Conservation (phyloP, 2,797 vertebrate species). For the Astyanax mexicanus region DNA sequence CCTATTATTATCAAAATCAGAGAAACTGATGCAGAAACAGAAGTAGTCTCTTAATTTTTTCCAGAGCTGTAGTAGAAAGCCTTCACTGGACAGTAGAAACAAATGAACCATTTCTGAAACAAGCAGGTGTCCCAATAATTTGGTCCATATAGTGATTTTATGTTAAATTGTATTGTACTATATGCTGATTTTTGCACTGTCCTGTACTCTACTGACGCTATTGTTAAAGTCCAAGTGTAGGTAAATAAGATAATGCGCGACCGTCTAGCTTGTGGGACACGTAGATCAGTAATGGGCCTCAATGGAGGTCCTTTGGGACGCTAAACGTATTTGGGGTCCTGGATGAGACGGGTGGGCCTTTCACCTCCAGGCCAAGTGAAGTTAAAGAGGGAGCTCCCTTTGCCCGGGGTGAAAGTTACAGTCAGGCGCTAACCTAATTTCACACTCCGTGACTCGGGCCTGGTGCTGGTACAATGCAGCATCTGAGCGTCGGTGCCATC, state of each 20-base stretch:
- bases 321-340: constrained; percentile 76
- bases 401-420: constrained; percentile 74
- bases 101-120: too few species aligned
- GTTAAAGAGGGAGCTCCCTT: constrained; percentile 69
- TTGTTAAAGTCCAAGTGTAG: background rate
- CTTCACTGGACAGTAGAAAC: too few species aligned
- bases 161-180: too few species aligned
- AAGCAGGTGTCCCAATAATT: too few species aligned
- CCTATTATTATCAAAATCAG: too few species aligned
- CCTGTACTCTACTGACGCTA: background rate
- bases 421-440: constrained; percentile 85
- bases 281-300: constrained; percentile 20
- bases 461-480: constrained; percentile 73
- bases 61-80: too few species aligned
- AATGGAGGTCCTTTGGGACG: constrained; percentile 62
- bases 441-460: constrained; percentile 78
- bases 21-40: too few species aligned
- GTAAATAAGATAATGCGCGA: background rate
- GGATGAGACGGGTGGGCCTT: constrained; percentile 69
- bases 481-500: constrained; percentile 78
- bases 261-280: background rate
- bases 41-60: too few species aligned
- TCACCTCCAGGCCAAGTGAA: constrained; percentile 73
- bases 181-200: too few species aligned
- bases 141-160: too few species aligned